Evolutionary conservation across 2,888 invertebrate genomes (phyloP), one percentile per base, ranked within the genome.

Genomic region (Heteromurus nitidus): DNA sequence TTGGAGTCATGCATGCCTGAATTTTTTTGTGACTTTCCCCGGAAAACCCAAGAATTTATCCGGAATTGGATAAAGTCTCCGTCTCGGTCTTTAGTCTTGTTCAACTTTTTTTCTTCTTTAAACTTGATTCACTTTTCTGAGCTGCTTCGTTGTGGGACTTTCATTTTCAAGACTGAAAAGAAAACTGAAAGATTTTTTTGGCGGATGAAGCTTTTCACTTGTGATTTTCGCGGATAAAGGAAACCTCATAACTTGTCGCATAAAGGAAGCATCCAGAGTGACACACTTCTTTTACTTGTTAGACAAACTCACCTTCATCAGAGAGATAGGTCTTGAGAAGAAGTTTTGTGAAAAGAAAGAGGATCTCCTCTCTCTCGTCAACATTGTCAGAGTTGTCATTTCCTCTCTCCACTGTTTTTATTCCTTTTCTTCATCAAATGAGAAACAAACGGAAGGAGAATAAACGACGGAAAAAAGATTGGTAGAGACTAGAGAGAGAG

Each of bases 401-500:
- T 11, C 1, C 9, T 2, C 2, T 3, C 53, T n/a, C n/a, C n/a
- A 50, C 18, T 50, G 18, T 50, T 9, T 16, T 9, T 16, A 36
- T 50, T n/a, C 13, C 50, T 50, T 50, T 50, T 18, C 18, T 50
- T 50, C 50, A 50, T n/a, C n/a, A n/a, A n/a, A n/a, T n/a, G n/a
- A n/a, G n/a, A n/a, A n/a, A n/a, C n/a, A n/a, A n/a, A n/a, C n/a
- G n/a, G n/a, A n/a, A n/a, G n/a, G n/a, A n/a, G n/a, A n/a, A n/a
- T n/a, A n/a, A n/a, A n/a, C n/a, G n/a, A n/a, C n/a, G n/a, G n/a
- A 36, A 60, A 62, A 30, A 36, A 65, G 73, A 73, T 62, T 60
- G 47, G n/a, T n/a, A n/a, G n/a, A n/a, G n/a, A 31, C 36, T 55
- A 73, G 18, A 60, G 20, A 11, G 28, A 60, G 13, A 2, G 28